Evolutionary conservation across 92 coral and sea anemone genomes (phyloP), one percentile per base, ranked within the genome.

Genomic region (Blastomussa wellsi): DNA sequence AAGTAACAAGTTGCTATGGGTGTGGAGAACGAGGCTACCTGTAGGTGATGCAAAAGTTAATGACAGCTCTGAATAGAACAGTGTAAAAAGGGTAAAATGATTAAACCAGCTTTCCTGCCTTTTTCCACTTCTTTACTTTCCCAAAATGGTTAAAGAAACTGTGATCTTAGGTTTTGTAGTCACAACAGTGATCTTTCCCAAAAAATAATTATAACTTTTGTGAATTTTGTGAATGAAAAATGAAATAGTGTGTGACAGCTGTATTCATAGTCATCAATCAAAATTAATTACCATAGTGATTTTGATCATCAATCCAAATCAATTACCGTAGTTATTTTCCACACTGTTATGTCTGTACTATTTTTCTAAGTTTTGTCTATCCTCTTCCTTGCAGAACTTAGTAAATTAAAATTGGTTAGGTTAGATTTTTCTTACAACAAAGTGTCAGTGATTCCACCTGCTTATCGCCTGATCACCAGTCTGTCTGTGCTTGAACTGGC

Each of bases 351-450:
- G 38, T 69, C 44, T 32, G 41, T 69, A 5, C 17, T 69, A 47
- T 37, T 69, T 70, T 13, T 36, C 7, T 70, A 70, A 70, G 36
- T 70, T 37, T 47, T 70, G 48, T 35, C 26, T 70, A 2, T 35
- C 22, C 36, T 16, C 20, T 16, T 88, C 86, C 51, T 94, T 92
- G 79, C 95, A 96, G 99, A 96, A 88, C 93, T 96, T 82, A 94
- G 99, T 85, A 96, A 96, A 90, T 86, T 96, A 89, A 96, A 96
- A 86, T 87, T 96, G 89, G 97, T 95, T 78, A 94, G 91, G 69
- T 89, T 96, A 88, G 99, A 96, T 90, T 94, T 96, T 88, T 96
- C 99, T 3, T 94, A 94, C 78, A 96, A 96, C 86, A 94, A 91
- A 88, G 92, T 96, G 47, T 94, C 99, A 9, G 98, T 96, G 74